Percentiles rank a stretch among this genome's conserved stretches.
phyloP scores from a whole-genome alignment of 2,888 invertebrate genomes.

The Augiades crinisus region DNA sequence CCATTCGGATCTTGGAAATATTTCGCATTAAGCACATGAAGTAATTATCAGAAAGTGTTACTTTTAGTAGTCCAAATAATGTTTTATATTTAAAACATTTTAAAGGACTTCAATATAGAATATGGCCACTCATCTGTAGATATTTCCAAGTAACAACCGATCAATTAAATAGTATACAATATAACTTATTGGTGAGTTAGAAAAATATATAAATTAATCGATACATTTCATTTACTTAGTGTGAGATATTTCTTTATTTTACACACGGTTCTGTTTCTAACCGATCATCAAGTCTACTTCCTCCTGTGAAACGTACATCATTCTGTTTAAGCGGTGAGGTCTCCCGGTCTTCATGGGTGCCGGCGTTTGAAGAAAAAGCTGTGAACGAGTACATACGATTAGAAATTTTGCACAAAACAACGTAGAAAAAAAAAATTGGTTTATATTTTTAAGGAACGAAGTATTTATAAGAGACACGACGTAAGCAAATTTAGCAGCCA shows the following conservation, averaged over 20 bases:
- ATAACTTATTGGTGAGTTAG: too few relatives aligned
- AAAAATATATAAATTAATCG: not conserved
- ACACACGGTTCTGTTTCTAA: not conserved
- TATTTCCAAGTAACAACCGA: too few relatives aligned
- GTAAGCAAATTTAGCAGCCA: not conserved
- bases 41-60: too few relatives aligned
- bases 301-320: slow-evolving; percentile 8
- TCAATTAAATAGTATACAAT: too few relatives aligned
- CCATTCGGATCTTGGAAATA: slow-evolving; percentile 1
- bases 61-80: too few relatives aligned
- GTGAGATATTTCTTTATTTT: slow-evolving; percentile 1
- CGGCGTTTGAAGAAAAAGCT: slow-evolving; percentile 76
- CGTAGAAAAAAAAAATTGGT: not conserved
- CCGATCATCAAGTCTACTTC: not conserved
- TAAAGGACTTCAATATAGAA: too few relatives aligned
- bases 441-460: too few relatives aligned
- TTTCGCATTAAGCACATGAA: slow-evolving; percentile 11
- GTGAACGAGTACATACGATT: slow-evolving; percentile 35
- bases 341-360: slow-evolving; percentile 49
- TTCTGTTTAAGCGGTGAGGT: slow-evolving; percentile 31
- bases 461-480: too few relatives aligned
- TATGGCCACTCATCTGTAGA: too few relatives aligned
- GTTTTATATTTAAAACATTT: too few relatives aligned
- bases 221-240: not conserved
- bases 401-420: not conserved